A percentile compares a stretch with the other conserved stretches of the same genome.
These are phyloP conservation scores for Myrmecobius fasciatus DNA, from an alignment of 2,113 vertebrate genomes.

Conservation along the genomic window DNA sequence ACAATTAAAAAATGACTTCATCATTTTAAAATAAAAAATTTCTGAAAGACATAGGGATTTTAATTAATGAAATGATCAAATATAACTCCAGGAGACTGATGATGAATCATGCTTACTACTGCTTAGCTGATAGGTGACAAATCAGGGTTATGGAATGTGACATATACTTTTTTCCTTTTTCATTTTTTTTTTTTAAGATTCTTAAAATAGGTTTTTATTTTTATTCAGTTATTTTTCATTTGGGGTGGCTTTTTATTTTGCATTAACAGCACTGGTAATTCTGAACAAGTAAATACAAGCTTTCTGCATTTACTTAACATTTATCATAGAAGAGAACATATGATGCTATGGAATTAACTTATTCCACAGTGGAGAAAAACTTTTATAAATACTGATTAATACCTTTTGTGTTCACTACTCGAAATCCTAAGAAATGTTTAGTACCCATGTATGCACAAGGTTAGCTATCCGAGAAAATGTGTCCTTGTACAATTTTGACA, in stretches of 20 bases:
- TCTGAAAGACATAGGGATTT: no score
- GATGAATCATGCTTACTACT: no score
- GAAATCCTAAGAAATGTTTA: conserved; percentile 80
- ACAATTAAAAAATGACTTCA: no score
- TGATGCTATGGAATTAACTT: conserved; percentile 79
- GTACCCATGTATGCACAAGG: conserved; percentile 26
- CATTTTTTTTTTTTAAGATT: no score
- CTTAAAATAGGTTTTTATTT: conserved; percentile 80
- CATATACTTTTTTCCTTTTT: no score
- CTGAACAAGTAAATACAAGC: conserved; percentile 72
- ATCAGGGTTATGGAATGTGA: no score
- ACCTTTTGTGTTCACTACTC: conserved; percentile 75
- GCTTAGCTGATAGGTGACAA: no score
- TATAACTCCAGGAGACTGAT: no score
- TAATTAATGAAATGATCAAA: no score
- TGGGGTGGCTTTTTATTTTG: conserved; percentile 61
- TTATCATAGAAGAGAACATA: conserved; percentile 80
- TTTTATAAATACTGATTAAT: conserved; percentile 79
- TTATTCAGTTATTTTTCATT: conserved; percentile 30
- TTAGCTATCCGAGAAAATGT: no score
- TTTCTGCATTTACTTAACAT: conserved; percentile 80
- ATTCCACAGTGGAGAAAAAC: conserved; percentile 78
- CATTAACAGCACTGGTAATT: conserved; percentile 78
- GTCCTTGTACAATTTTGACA: conserved; percentile 9
- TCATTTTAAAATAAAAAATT: no score